Percentiles rank a stretch among this genome's conserved stretches.
Conservation (phyloP, 2,797 vertebrate species). For the Orestias chungarensis region DNA sequence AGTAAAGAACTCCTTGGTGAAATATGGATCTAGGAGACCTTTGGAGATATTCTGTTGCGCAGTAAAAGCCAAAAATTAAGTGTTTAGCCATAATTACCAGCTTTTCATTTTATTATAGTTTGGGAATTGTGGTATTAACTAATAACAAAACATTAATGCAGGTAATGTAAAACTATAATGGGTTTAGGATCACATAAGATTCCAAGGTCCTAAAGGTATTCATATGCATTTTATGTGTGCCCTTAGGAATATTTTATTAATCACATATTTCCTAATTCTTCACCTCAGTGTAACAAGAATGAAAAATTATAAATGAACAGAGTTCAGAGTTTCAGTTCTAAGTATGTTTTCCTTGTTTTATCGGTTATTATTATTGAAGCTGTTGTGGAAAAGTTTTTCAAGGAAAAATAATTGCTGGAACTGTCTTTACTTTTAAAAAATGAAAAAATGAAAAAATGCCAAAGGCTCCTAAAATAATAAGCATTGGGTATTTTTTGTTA, state of each 20-base stretch:
- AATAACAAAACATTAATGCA: not conserved
- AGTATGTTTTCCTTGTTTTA: no score
- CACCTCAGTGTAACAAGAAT: no score
- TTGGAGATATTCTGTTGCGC: not conserved
- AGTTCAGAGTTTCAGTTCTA: no score
- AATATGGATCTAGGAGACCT: not conserved
- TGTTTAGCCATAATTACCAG: not conserved
- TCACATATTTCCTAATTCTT: no score
- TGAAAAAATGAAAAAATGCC: no score
- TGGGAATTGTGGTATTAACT: not conserved
- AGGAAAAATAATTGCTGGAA: no score
- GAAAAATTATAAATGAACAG: no score
- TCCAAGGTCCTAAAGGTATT: not conserved
- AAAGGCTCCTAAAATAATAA: no score
- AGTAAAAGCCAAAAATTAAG: not conserved
- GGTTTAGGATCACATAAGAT: not conserved
- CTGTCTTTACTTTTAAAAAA: no score
- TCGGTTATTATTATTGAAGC: no score
- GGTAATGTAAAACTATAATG: not conserved
- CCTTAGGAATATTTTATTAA: not conserved
- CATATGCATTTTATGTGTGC: not conserved
- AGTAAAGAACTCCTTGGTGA: not conserved
- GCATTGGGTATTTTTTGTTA: no score
- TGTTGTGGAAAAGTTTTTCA: no score
- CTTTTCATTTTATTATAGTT: not conserved